Evolutionary conservation across 1,140 invertebrate species (phyloP).

Genomic region (Drosophila lowei): DNA sequence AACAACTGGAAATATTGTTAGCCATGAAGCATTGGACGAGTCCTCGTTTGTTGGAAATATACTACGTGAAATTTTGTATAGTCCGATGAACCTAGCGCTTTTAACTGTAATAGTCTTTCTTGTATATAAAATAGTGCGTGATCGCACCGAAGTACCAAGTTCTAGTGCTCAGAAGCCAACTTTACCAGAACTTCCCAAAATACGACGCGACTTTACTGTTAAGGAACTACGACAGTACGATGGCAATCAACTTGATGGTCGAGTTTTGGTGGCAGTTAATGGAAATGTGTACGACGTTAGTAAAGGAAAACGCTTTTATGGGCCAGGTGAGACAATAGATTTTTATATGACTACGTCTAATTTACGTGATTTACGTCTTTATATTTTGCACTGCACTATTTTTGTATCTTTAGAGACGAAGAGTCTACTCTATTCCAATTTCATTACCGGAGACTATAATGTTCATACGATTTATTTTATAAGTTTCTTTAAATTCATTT

Average conservation of each 20-base stretch:
- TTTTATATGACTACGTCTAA: no score
- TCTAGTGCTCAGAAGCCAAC: constrained; percentile 22
- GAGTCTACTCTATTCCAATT: no score
- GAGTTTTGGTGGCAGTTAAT: constrained; percentile 96
- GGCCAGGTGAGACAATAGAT: constrained; percentile 86
- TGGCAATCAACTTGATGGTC: constrained; percentile 90
- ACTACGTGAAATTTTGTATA: constrained; percentile 88
- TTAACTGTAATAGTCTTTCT: constrained; percentile 90
- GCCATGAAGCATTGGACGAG: background rate
- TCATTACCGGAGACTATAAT: no score
- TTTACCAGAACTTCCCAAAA: constrained; percentile 88
- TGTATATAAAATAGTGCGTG: constrained; percentile 93
- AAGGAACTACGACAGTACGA: constrained; percentile 94
- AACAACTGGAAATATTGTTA: background rate
- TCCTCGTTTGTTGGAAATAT: constrained; percentile 84
- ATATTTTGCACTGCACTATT: background rate
- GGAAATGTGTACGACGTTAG: constrained; percentile 98
- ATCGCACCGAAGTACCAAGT: constrained; percentile 84
- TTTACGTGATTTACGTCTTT: no score
- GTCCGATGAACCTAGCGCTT: constrained; percentile 91
- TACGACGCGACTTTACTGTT: constrained; percentile 95
- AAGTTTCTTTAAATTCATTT: no score
- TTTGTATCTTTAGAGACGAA: no score
- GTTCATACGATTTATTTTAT: no score
- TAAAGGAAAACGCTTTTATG: constrained; percentile 94